Percentiles rank a stretch among this genome's conserved stretches.
Conservation (phyloP, 1,140 invertebrate genomes). For the Drosophila bocqueti region DNA sequence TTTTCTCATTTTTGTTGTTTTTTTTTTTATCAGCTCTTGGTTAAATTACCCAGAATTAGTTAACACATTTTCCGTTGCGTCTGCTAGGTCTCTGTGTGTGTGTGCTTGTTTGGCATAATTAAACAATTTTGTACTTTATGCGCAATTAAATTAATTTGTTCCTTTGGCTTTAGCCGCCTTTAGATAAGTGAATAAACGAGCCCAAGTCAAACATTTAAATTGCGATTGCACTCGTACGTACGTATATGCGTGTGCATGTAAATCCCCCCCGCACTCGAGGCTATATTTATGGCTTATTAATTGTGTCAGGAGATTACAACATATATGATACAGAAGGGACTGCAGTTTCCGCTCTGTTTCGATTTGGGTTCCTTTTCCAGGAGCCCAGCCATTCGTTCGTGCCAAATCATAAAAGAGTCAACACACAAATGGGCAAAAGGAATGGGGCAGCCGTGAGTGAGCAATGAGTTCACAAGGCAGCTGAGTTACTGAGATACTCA, state of each 20-base stretch:
- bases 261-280: neutral
- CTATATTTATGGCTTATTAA: constrained; percentile 47
- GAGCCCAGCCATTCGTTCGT: constrained; percentile 50
- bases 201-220: constrained; percentile 80
- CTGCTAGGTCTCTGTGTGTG: constrained; percentile 4
- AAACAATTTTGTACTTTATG: constrained; percentile 80
- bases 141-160: constrained; percentile 80
- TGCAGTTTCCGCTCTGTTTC: constrained; percentile 21
- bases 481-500: constrained; percentile 2
- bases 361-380: constrained; percentile 23
- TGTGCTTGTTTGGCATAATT: constrained; percentile 64
- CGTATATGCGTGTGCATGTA: neutral
- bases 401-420: constrained; percentile 64
- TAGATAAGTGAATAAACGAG: constrained; percentile 78
- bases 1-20: neutral
- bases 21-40: constrained; percentile 58
- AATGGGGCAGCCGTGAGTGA: constrained; percentile 32
- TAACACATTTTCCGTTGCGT: constrained; percentile 67
- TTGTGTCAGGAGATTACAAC: constrained; percentile 28
- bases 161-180: constrained; percentile 68
- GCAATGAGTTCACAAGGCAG: constrained; percentile 43
- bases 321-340: neutral
- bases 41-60: constrained; percentile 78
- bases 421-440: constrained; percentile 31
- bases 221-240: constrained; percentile 53